phyloP scores from a whole-genome alignment of 2,888 invertebrate genomes.

The Anticlea derivata region DNA sequence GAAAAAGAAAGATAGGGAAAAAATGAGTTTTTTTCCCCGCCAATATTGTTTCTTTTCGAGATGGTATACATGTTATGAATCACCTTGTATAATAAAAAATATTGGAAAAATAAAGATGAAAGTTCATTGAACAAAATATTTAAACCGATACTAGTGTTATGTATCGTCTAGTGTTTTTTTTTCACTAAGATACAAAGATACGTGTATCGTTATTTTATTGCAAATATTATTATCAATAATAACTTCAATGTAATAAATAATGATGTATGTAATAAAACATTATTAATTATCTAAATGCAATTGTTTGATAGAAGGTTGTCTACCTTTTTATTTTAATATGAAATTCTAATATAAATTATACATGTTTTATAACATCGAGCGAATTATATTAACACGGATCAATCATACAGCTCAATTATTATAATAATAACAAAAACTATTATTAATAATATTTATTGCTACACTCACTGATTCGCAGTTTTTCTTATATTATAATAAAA shows the following conservation, averaged over 20 bases:
- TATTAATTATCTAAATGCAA: constrained; percentile 15
- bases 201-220: too few species aligned
- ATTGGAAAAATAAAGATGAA: not conserved
- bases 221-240: too few species aligned
- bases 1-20: not conserved
- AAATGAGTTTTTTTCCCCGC: too few species aligned
- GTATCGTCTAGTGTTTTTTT: too few species aligned
- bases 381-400: constrained; percentile 44
- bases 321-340: too few species aligned
- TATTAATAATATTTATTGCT: constrained; percentile 33
- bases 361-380: constrained; percentile 44
- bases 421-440: constrained; percentile 51
- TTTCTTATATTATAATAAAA: constrained; percentile 33
- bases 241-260: not conserved
- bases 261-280: not conserved
- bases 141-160: too few species aligned
- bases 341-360: not conserved
- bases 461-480: constrained; percentile 49
- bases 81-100: too few species aligned
- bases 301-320: not conserved
- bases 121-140: not conserved
- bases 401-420: constrained; percentile 40
- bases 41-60: too few species aligned
- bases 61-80: too few species aligned
- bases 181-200: too few species aligned